Percentiles rank a stretch among this genome's conserved stretches.
phyloP scores from a whole-genome alignment of 2,113 vertebrate genomes.

The Garra rufa region DNA sequence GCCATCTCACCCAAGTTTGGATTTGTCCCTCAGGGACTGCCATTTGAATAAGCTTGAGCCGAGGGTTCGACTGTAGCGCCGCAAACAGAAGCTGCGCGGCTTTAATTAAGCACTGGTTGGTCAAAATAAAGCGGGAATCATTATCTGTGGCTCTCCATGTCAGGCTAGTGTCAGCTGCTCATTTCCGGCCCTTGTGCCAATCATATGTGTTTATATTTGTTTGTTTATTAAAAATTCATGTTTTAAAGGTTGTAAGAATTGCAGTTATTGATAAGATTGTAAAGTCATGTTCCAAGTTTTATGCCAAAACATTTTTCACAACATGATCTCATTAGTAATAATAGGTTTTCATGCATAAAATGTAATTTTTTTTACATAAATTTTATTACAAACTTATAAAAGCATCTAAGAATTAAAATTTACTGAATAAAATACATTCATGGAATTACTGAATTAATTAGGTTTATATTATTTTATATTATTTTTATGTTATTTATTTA shows the following conservation, averaged over 20 bases:
- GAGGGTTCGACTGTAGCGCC: constrained; percentile 57
- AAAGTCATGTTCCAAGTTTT: too few relatives aligned
- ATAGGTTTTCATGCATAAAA: not conserved
- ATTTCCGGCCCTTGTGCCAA: constrained; percentile 21
- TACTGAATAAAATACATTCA: too few relatives aligned
- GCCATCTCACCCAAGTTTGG: constrained; percentile 63
- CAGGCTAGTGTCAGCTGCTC: constrained; percentile 45
- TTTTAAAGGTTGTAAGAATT: not conserved
- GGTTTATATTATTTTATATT: too few relatives aligned
- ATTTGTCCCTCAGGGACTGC: constrained; percentile 56
- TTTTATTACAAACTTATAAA: too few relatives aligned
- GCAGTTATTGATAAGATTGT: not conserved
- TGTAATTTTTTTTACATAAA: too few relatives aligned
- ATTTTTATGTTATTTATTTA: too few relatives aligned
- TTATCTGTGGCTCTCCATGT: constrained; percentile 42
- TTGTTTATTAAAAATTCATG: not conserved
- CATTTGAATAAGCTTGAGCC: constrained; percentile 58
- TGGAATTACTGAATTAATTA: too few relatives aligned
- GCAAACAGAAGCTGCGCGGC: constrained; percentile 55
- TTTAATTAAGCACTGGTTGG: constrained; percentile 60
- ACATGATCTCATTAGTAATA: not conserved
- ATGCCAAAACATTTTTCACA: not conserved
- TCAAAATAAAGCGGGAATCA: constrained; percentile 45
- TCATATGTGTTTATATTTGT: not conserved
- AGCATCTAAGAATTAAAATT: too few relatives aligned